Evolutionary conservation across 53 echinoderm and acorn worm species (phyloP).

Genomic region (Echinometra lucunter): DNA sequence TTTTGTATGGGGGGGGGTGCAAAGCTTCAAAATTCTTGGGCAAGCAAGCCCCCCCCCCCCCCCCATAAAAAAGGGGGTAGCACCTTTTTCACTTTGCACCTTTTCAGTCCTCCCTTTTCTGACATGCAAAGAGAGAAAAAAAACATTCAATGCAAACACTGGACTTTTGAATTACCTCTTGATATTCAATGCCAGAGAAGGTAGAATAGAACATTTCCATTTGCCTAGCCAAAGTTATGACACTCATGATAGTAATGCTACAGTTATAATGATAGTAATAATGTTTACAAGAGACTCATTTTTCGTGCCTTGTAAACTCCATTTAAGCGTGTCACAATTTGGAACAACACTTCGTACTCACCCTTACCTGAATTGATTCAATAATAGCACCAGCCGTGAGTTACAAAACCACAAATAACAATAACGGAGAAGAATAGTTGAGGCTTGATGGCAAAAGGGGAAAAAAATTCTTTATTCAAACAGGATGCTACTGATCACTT

Average conservation of each 20-base stretch:
- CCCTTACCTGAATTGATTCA: neutral
- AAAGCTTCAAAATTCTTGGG: too few relatives aligned
- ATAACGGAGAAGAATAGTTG: neutral
- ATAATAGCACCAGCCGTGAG: neutral
- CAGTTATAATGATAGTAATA: neutral
- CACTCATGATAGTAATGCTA: neutral
- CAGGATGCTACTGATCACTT: constrained; percentile 37
- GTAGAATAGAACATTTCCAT: neutral
- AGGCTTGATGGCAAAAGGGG: neutral
- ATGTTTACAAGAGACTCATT: neutral
- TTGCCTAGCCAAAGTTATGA: neutral
- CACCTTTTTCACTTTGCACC: too few relatives aligned
- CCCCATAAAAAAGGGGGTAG: too few relatives aligned
- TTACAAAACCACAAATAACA: neutral
- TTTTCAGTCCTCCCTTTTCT: too few relatives aligned
- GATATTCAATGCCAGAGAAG: too few relatives aligned
- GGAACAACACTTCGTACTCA: neutral
- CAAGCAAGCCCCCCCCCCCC: too few relatives aligned
- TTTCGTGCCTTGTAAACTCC: neutral
- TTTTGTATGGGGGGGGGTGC: too few relatives aligned
- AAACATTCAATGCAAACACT: too few relatives aligned
- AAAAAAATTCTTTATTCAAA: neutral
- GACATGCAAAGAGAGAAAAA: too few relatives aligned
- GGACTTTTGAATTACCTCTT: too few relatives aligned
- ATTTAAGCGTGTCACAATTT: neutral